Percentiles rank a stretch among this genome's conserved stretches.
Evolutionary conservation across 92 coral and sea anemone genomes (phyloP).

Genomic region (Phenganax subtilis): DNA sequence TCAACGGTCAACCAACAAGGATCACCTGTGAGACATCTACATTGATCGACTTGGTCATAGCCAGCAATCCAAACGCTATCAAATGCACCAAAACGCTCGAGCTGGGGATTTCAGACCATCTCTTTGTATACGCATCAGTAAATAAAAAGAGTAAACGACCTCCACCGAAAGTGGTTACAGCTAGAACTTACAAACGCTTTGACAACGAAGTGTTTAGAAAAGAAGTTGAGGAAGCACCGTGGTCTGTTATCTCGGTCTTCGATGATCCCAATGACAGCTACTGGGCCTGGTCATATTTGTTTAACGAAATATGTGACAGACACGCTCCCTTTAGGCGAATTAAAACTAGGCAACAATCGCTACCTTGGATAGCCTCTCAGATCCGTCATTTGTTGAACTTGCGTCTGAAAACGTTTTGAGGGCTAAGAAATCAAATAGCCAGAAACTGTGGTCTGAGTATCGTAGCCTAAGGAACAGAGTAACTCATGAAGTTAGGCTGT

Average conservation of each 20-base stretch:
- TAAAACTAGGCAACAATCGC: constrained; percentile 47
- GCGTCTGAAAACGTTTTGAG: constrained; percentile 33
- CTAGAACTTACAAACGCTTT: constrained; percentile 30
- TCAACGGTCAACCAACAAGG: constrained; percentile 29
- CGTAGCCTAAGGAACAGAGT: constrained; percentile 45
- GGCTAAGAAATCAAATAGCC: constrained; percentile 34
- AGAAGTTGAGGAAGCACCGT: constrained; percentile 37
- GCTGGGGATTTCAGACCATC: constrained; percentile 40
- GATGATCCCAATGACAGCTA: constrained; percentile 47
- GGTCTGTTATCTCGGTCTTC: constrained; percentile 43
- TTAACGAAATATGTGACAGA: constrained; percentile 45
- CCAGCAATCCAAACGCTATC: constrained; percentile 22
- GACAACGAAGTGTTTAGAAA: constrained; percentile 40
- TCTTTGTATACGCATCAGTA: constrained; percentile 38
- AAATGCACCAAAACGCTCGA: constrained; percentile 35
- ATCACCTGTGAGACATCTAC: constrained; percentile 46
- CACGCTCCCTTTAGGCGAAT: constrained; percentile 47
- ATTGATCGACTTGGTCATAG: constrained; percentile 36
- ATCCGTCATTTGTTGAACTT: constrained; percentile 48
- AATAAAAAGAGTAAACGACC: constrained; percentile 41
- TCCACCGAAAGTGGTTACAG: constrained; percentile 46
- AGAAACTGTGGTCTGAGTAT: constrained; percentile 45
- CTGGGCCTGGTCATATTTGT: constrained; percentile 49
- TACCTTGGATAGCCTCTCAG: constrained; percentile 53
- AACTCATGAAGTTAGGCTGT: constrained; percentile 41